These are phyloP conservation scores for Cremastobaeus sp. DNA, from an alignment of 2,888 invertebrate genomes.

Conservation along the genomic window DNA sequence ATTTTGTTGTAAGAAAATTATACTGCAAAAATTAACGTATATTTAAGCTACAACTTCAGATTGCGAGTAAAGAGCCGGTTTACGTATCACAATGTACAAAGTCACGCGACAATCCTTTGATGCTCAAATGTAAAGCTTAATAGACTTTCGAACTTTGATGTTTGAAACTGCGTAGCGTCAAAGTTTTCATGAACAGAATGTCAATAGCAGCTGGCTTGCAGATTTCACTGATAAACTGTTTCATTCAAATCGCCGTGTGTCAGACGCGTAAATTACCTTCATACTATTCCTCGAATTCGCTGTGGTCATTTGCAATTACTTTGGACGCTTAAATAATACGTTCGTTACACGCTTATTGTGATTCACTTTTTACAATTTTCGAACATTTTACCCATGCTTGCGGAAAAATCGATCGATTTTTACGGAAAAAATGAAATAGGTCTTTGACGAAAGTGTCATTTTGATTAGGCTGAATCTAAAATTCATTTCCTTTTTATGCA, in stretches of 20 bases:
- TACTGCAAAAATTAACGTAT: slow-evolving; percentile 10
- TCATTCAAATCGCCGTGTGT: slow-evolving; percentile 52
- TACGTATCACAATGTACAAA: slow-evolving; percentile 61
- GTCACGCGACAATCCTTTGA: slow-evolving; percentile 61
- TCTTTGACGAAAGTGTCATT: too few species aligned
- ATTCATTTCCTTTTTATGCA: too few species aligned
- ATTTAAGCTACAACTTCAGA: slow-evolving; percentile 35
- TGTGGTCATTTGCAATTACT: slow-evolving; percentile 42
- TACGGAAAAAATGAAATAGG: not conserved
- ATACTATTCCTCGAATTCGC: slow-evolving; percentile 13
- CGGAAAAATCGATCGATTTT: not conserved
- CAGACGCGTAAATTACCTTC: slow-evolving; percentile 46
- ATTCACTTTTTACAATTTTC: slow-evolving; percentile 5
- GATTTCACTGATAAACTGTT: slow-evolving; percentile 58
- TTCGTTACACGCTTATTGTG: slow-evolving; percentile 16
- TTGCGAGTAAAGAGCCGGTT: slow-evolving; percentile 45
- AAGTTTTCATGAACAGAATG: slow-evolving; percentile 71
- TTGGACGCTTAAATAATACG: slow-evolving; percentile 25
- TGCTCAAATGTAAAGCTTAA: slow-evolving; percentile 59
- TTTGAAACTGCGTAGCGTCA: slow-evolving; percentile 64
- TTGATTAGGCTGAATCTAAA: too few species aligned
- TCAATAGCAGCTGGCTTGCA: slow-evolving; percentile 66
- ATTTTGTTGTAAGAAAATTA: slow-evolving; percentile 2
- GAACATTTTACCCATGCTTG: not conserved
- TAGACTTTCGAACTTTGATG: slow-evolving; percentile 71